phyloP scores from a whole-genome alignment of 1,140 invertebrate genomes.

The Cotesia vestalis region DNA sequence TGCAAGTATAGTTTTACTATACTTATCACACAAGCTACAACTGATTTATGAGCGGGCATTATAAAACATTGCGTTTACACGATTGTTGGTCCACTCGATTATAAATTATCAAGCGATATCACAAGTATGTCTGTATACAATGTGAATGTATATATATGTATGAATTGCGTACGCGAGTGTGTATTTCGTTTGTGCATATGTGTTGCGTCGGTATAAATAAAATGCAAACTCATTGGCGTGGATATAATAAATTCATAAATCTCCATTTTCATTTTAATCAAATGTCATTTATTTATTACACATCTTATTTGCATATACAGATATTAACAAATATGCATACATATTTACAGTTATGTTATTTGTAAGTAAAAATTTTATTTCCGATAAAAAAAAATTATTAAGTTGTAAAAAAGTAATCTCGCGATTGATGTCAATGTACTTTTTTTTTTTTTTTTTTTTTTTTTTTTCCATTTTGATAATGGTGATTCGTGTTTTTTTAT shows the following conservation, averaged over 20 bases:
- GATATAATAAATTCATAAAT: neutral
- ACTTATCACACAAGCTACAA: constrained; percentile 40
- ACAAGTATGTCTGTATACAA: too few relatives aligned
- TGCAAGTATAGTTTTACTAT: constrained; percentile 22
- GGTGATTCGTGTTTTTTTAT: constrained; percentile 45
- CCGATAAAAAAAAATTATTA: neutral
- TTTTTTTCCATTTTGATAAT: constrained; percentile 1
- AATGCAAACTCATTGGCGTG: constrained; percentile 4
- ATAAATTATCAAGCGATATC: constrained; percentile 38
- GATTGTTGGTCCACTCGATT: constrained; percentile 41
- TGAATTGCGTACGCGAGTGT: constrained; percentile 19
- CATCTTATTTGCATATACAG: too few relatives aligned
- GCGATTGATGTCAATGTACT: too few relatives aligned
- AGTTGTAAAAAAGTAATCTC: constrained; percentile 9
- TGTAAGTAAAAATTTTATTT: neutral
- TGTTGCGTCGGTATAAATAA: constrained; percentile 11
- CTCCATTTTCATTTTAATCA: too few relatives aligned
- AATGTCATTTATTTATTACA: too few relatives aligned
- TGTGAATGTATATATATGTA: constrained; percentile 7
- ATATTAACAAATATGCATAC: neutral
- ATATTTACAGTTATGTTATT: neutral
- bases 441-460: too few relatives aligned
- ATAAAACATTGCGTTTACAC: constrained; percentile 42
- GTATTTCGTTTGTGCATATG: constrained; percentile 16
- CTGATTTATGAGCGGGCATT: constrained; percentile 42